A percentile compares a stretch with the other conserved stretches of the same genome.
phyloP scores from a whole-genome alignment of 2,888 invertebrate species.

The Julus scandinavius region DNA sequence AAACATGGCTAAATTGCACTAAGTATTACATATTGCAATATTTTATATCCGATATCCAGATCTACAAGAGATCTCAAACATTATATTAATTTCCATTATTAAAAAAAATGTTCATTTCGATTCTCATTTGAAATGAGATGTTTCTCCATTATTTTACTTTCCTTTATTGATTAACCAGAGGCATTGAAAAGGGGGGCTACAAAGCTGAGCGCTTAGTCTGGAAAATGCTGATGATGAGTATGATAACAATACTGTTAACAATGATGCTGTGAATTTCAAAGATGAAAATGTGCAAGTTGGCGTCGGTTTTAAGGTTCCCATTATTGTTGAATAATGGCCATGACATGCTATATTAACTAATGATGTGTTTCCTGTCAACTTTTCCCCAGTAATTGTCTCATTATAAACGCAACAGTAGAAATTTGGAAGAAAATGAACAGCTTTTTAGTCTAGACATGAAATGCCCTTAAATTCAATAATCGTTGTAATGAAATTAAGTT shows the following conservation, averaged over 20 bases:
- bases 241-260: not conserved
- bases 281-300: constrained; percentile 24
- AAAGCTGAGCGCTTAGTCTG: not conserved
- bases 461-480: constrained; percentile 29
- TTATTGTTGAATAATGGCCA: constrained; percentile 12
- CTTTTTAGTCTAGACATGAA: not conserved
- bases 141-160: not conserved
- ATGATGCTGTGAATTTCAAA: not conserved
- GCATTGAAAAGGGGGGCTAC: not conserved
- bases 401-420: not conserved
- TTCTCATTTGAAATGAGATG: not conserved
- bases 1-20: not conserved
- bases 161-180: not conserved
- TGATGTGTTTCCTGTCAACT: constrained; percentile 7
- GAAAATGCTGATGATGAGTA: not conserved
- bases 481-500: not conserved
- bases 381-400: not conserved
- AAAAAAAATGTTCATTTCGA: not conserved
- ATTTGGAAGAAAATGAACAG: not conserved
- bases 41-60: not conserved
- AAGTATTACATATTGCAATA: not conserved
- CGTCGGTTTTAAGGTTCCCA: not conserved
- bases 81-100: not conserved
- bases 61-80: not conserved
- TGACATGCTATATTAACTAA: constrained; percentile 15